Conservation (phyloP, 2,113 vertebrate species). For the Epinephelus cyanopodus region DNA sequence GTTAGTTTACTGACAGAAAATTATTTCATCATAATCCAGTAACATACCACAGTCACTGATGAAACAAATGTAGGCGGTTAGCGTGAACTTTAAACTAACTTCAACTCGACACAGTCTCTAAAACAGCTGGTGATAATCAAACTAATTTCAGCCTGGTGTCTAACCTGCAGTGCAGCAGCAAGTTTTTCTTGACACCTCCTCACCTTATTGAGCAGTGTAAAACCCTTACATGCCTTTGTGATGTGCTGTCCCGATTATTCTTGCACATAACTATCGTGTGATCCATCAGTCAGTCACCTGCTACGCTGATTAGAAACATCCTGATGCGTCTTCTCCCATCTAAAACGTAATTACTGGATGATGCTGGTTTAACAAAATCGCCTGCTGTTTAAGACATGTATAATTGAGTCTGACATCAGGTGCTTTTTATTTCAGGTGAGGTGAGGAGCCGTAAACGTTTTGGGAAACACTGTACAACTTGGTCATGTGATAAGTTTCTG, state of each 20-base stretch:
- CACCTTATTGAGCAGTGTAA: not conserved
- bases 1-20: not conserved
- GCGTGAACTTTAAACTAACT: not conserved
- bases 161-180: not conserved
- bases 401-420: not conserved
- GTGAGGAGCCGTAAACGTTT: too few relatives aligned
- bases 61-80: not conserved
- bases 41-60: not conserved
- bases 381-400: not conserved
- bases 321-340: not conserved
- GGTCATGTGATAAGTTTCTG: not conserved
- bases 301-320: not conserved
- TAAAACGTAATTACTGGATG: not conserved
- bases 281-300: not conserved
- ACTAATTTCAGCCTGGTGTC: not conserved
- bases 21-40: not conserved
- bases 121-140: not conserved
- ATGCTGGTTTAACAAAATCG: not conserved
- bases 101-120: not conserved
- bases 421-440: not conserved
- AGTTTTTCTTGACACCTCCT: not conserved
- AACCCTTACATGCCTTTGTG: not conserved
- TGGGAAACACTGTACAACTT: not conserved
- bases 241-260: not conserved
- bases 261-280: not conserved